Evolutionary conservation across 2,113 vertebrate genomes (phyloP), one percentile per base, ranked within the genome.

Genomic region (Oncorhynchus tshawytscha): DNA sequence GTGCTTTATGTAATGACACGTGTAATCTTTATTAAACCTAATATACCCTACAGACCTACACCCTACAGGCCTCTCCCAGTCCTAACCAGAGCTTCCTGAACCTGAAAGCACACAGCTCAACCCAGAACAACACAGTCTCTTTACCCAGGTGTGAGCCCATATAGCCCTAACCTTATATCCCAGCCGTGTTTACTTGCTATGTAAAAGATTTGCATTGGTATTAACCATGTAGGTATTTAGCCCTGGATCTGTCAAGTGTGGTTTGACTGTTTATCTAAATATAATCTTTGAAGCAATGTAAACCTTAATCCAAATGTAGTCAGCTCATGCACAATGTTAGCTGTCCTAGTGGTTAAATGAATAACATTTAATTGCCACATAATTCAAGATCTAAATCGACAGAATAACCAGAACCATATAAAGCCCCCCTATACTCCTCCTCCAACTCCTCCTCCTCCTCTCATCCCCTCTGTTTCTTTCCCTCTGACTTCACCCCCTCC

Each of bases 11-110:
- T 86, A 90, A 85, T 85, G 87, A 90, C 90, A 90, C 90, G 77
- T 91, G 88, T 86, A 88, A 90, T 90, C 88, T 88, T 88, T 85
- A 87, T 87, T 88, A 89, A 80, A 84, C 87, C 78, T 29, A 54
- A 59, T 67, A 73, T 25, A 27, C n/a, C 18, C 51, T 54, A 45
- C 39, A 45, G 39, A 45, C 39, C 39, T 12, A 45, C 39, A 72
- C 80, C 84, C 79, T 78, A 57, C 0, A 67, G 85, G 84, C 78
- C 78, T 74, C 83, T 71, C 31, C 67, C n/a, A 18, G 29, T 69
- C 29, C 67, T 69, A 34, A 69, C 6, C 34, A 54, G 13, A 54
- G 51, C 16, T 18, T 54, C 51, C 51, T 54, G 49, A 54, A 54
- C 51, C 12, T 20, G 20, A n/a, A n/a, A 81, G 81, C 81, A 78